A percentile compares a stretch with the other conserved stretches of the same genome.
These are phyloP conservation scores for Xiphias gladius DNA, from an alignment of 2,113 vertebrate genomes.

Conservation along the genomic window DNA sequence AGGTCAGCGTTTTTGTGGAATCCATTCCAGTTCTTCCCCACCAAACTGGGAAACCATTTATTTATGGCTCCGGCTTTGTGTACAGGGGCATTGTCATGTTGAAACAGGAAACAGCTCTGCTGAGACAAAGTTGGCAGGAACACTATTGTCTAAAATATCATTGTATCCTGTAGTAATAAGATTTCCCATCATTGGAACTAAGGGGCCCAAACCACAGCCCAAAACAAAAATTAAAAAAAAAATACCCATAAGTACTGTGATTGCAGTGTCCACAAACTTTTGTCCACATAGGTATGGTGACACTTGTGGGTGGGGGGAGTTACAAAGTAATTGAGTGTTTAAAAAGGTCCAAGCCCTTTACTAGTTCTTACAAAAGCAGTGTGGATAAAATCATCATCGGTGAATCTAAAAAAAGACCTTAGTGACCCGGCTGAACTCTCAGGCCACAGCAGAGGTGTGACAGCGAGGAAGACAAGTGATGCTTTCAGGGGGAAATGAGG, in stretches of 20 bases:
- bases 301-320: too few species aligned
- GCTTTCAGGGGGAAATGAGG: conserved; percentile 1
- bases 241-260: too few species aligned
- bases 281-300: neutral
- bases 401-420: neutral
- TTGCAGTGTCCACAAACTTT: neutral
- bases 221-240: too few species aligned
- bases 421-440: neutral
- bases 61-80: neutral
- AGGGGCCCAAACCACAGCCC: neutral
- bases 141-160: neutral
- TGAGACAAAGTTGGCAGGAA: neutral
- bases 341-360: too few species aligned
- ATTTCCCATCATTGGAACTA: neutral
- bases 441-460: neutral
- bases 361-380: too few species aligned
- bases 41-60: too few species aligned
- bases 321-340: too few species aligned
- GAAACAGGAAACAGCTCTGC: neutral
- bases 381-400: neutral
- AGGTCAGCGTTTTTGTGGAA: neutral
- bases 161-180: neutral
- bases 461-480: neutral
- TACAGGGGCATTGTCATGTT: neutral
- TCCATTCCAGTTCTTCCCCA: neutral